phyloP scores from a whole-genome alignment of 1,140 invertebrate genomes.

The Drosophila nikananu region DNA sequence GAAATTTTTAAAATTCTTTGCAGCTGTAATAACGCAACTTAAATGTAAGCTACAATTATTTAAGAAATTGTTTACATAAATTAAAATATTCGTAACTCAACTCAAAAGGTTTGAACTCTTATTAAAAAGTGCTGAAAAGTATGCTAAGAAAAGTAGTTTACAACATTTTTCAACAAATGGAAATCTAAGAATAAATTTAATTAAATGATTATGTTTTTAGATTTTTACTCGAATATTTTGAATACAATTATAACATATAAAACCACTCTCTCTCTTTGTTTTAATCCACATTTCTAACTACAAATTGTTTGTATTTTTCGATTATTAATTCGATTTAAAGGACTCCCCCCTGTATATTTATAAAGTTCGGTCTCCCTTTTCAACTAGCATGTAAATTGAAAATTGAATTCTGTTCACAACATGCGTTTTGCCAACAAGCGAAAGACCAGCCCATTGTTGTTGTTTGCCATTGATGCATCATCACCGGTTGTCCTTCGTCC shows the following conservation, averaged over 20 bases:
- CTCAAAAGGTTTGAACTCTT: not conserved
- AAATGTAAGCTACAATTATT: not conserved
- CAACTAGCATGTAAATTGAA: slow-evolving; percentile 66
- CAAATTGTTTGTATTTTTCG: not conserved
- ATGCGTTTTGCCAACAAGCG: slow-evolving; percentile 63
- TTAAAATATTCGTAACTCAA: not conserved
- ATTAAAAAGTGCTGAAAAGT: not conserved
- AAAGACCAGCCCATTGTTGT: not conserved
- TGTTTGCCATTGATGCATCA: slow-evolving; percentile 22
- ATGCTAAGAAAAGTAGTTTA: not conserved
- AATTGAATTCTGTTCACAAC: slow-evolving; percentile 73
- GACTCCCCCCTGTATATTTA: not conserved
- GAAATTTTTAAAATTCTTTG: not conserved
- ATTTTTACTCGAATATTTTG: too few species aligned
- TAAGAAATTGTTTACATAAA: not conserved
- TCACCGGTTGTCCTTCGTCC: not conserved
- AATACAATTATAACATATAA: too few species aligned
- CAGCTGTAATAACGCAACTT: not conserved
- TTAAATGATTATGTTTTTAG: too few species aligned
- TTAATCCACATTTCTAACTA: not conserved
- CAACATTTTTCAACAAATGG: too few species aligned
- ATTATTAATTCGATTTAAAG: not conserved
- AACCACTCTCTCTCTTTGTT: too few species aligned
- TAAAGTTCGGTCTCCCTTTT: not conserved
- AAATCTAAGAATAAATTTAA: too few species aligned